Evolutionary conservation across 2,888 invertebrate genomes (phyloP).

Genomic region (Apotomis betuletana): DNA sequence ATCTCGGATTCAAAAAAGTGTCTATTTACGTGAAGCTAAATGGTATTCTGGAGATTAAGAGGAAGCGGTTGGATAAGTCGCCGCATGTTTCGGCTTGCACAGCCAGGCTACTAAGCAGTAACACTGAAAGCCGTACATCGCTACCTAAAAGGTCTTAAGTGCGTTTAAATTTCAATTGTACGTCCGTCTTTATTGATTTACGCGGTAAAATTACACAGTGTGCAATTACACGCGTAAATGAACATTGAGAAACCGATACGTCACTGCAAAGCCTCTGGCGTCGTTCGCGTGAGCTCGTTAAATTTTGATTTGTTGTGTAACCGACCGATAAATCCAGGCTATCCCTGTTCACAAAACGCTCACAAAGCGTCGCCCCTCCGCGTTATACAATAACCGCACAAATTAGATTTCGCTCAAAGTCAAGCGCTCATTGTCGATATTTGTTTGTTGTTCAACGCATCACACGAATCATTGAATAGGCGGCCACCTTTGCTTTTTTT

Average conservation of each 20-base stretch:
- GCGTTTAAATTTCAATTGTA: neutral
- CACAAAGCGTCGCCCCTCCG: slow-evolving; percentile 67
- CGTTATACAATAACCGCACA: slow-evolving; percentile 82
- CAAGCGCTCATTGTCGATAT: slow-evolving; percentile 78
- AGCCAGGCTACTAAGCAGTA: slow-evolving; percentile 45
- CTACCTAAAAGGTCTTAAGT: slow-evolving; percentile 5
- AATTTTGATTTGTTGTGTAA: slow-evolving; percentile 82
- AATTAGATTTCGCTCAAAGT: slow-evolving; percentile 83
- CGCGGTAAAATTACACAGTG: slow-evolving; percentile 44
- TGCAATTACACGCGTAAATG: slow-evolving; percentile 76
- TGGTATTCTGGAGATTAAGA: slow-evolving; percentile 63
- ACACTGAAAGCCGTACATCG: neutral
- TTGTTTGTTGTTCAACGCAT: slow-evolving; percentile 78
- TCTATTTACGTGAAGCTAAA: slow-evolving; percentile 72
- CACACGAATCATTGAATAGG: slow-evolving; percentile 73
- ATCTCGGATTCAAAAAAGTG: slow-evolving; percentile 65
- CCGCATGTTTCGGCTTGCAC: slow-evolving; percentile 49
- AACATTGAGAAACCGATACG: slow-evolving; percentile 62
- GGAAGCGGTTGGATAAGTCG: slow-evolving; percentile 56
- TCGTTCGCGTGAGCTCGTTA: slow-evolving; percentile 77
- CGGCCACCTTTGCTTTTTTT: slow-evolving; percentile 73
- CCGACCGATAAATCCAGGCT: slow-evolving; percentile 77
- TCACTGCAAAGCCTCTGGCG: slow-evolving; percentile 51
- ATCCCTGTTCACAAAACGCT: slow-evolving; percentile 64
- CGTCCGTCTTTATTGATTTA: neutral